phyloP scores from a whole-genome alignment of 2,888 invertebrate species.

The Xestoiulus laeticollis region DNA sequence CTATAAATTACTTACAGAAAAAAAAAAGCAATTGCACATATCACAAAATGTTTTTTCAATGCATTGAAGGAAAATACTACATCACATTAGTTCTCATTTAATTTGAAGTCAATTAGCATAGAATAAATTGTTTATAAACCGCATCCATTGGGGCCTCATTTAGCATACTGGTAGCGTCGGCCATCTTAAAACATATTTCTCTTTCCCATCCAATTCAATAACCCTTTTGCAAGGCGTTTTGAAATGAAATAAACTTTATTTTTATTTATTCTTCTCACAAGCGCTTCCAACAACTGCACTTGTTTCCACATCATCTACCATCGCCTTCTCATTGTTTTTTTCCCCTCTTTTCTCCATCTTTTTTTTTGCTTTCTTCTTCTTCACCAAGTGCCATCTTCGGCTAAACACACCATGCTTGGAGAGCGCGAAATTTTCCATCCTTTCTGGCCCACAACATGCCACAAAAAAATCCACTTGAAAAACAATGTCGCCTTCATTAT shows the following conservation, averaged over 20 bases:
- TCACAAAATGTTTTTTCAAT: too few relatives aligned
- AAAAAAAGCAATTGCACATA: too few relatives aligned
- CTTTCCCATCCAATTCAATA: not conserved
- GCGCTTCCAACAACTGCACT: constrained; percentile 20
- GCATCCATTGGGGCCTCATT: not conserved
- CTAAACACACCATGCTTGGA: constrained; percentile 17
- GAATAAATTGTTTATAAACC: not conserved
- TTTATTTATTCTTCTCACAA: not conserved
- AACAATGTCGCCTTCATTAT: constrained; percentile 34
- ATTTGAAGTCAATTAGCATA: not conserved
- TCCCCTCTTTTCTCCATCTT: not conserved
- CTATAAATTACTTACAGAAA: too few relatives aligned
- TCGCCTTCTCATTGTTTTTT: constrained; percentile 2
- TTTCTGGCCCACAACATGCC: not conserved
- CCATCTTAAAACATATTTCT: not conserved
- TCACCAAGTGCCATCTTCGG: constrained; percentile 11
- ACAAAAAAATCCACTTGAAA: not conserved
- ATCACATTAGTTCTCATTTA: not conserved
- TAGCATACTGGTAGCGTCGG: not conserved
- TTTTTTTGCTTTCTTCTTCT: not conserved
- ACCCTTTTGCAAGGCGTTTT: not conserved
- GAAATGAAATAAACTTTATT: constrained; percentile 25
- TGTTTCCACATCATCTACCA: constrained; percentile 15
- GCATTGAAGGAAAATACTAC: too few relatives aligned
- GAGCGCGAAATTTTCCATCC: constrained; percentile 20